Conservation (phyloP, 1,140 invertebrate species). For the Zaprionus africanus region DNA sequence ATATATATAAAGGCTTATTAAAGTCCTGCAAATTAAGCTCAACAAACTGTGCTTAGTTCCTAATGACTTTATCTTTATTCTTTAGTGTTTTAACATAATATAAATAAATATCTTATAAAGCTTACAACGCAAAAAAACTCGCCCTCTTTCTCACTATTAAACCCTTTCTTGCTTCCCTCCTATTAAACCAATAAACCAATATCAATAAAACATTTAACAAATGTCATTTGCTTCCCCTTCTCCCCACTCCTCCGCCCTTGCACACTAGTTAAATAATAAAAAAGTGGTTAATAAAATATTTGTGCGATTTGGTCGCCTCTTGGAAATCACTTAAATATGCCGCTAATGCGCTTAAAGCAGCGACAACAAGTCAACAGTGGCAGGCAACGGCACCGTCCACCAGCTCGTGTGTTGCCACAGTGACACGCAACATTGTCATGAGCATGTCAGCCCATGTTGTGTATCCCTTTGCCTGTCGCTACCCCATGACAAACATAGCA, state of each 20-base stretch:
- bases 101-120: no score
- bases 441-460: conserved; percentile 13
- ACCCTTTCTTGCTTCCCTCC: neutral
- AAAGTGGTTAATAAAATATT: conserved; percentile 13
- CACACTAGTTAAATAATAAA: neutral
- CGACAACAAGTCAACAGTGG: conserved; percentile 34
- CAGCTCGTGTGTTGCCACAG: conserved; percentile 12
- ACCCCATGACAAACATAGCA: no score
- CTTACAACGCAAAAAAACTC: no score
- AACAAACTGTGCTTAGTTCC: no score
- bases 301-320: conserved; percentile 6
- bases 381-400: neutral
- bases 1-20: no score
- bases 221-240: conserved; percentile 11
- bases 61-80: no score
- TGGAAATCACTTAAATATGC: conserved; percentile 72
- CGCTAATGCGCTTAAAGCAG: conserved; percentile 64
- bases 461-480: no score
- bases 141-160: no score
- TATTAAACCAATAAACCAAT: neutral
- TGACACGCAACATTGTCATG: conserved; percentile 67
- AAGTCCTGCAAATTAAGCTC: no score
- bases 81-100: no score
- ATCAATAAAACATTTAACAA: conserved; percentile 38
- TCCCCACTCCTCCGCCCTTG: no score